Evolutionary conservation across 2,113 vertebrate species (phyloP).

Genomic region (Anthoscopus minutus): DNA sequence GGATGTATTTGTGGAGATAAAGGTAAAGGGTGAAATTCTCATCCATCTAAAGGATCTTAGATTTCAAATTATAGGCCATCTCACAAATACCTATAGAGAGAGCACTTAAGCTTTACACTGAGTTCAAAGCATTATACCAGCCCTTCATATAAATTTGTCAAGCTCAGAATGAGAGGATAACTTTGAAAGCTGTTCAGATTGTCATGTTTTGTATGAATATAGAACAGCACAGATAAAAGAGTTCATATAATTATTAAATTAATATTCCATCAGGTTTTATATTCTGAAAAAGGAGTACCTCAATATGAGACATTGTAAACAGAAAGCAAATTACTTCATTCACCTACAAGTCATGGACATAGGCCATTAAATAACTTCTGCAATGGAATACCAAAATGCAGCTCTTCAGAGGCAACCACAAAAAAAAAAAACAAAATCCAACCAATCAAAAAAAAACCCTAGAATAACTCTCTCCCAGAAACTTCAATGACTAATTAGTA

Average conservation of each 20-base stretch:
- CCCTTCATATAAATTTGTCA: not conserved
- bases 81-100: not conserved
- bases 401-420: not conserved
- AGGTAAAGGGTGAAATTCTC: not conserved
- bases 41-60: not conserved
- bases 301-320: not conserved
- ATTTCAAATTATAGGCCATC: not conserved
- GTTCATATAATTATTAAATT: not conserved
- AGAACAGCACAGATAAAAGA: not conserved
- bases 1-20: not conserved
- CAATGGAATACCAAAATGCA: not conserved
- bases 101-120: not conserved
- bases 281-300: not conserved
- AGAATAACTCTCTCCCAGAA: not conserved
- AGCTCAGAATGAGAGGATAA: not conserved
- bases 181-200: not conserved
- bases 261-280: not conserved
- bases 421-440: not conserved
- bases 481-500: not conserved
- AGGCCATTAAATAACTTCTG: not conserved
- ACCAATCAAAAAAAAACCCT: not conserved
- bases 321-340: not conserved
- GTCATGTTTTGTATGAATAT: rapidly evolving
- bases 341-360: not conserved
- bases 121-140: not conserved